Evolutionary conservation across 2,797 vertebrate genomes (phyloP).

Genomic region (Xerus rutilus): DNA sequence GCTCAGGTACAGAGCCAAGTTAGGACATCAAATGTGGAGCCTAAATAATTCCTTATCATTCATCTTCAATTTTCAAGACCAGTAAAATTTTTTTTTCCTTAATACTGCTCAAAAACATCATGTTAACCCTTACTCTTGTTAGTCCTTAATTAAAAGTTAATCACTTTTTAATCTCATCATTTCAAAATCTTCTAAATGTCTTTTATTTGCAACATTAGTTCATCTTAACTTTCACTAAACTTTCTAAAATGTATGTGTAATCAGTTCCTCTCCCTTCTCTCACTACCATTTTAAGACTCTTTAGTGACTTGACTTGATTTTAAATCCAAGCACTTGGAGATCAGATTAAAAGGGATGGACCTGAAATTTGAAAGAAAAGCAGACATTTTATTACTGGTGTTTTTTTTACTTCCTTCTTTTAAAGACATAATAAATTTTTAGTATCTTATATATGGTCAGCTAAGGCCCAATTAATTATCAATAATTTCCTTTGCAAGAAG

Average conservation of each 20-base stretch:
- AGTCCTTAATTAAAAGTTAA: background rate
- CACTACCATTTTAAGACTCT: background rate
- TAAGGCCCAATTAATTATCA: background rate
- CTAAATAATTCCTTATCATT: background rate
- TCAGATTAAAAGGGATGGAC: background rate
- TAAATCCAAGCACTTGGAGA: background rate
- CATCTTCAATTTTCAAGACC: background rate
- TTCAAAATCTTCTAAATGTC: background rate
- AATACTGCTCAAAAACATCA: background rate
- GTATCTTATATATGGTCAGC: background rate
- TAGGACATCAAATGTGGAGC: background rate
- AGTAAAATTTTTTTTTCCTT: background rate
- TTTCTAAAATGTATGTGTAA: background rate
- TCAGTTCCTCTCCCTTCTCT: background rate
- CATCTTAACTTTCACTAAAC: background rate
- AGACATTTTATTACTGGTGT: background rate
- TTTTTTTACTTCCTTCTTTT: background rate
- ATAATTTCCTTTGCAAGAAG: background rate
- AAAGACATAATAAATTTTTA: background rate
- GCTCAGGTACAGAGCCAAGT: background rate
- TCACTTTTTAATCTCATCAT: background rate
- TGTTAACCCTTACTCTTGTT: background rate
- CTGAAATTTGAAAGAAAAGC: background rate
- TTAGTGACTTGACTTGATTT: background rate
- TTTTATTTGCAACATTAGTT: background rate